Percentiles rank a stretch among this genome's conserved stretches.
These are phyloP conservation scores for Athetis lepigone DNA, from an alignment of 2,888 invertebrate species.

Conservation along the genomic window DNA sequence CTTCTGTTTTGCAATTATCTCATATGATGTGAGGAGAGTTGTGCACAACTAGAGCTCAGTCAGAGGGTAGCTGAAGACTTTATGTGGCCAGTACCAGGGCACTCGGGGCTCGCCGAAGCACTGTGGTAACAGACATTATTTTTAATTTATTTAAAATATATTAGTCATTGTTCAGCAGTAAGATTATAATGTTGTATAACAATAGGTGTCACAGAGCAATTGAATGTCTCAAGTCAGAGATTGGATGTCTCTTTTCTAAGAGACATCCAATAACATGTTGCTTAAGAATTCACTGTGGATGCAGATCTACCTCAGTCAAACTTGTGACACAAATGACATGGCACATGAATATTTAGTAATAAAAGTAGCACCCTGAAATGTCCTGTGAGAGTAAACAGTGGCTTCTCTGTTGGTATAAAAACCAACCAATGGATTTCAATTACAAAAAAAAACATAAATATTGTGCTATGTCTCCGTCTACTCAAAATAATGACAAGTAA, in stretches of 20 bases:
- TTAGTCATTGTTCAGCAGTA: slow-evolving; percentile 16
- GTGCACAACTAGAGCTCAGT: slow-evolving; percentile 72
- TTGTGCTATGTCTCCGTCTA: no score
- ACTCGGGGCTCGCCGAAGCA: slow-evolving; percentile 72
- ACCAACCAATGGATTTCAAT: background rate
- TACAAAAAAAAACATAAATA: no score
- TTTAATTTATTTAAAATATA: slow-evolving; percentile 43
- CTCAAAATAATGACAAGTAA: no score
- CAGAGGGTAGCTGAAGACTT: slow-evolving; percentile 82
- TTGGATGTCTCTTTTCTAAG: background rate
- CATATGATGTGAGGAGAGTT: slow-evolving; percentile 71
- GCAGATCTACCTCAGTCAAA: background rate
- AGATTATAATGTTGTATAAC: slow-evolving; percentile 5
- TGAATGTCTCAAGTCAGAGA: background rate
- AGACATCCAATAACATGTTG: background rate
- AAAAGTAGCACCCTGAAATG: background rate
- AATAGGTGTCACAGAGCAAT: background rate
- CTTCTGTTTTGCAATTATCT: slow-evolving; percentile 59
- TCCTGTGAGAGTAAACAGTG: slow-evolving; percentile 1
- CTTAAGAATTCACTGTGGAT: background rate
- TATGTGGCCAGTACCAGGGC: slow-evolving; percentile 76
- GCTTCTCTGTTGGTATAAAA: no score
- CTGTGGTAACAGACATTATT: slow-evolving; percentile 79
- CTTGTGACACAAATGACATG: background rate
- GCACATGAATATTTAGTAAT: background rate